phyloP scores from a whole-genome alignment of 2,113 vertebrate species.

The Isichthys henryi region DNA sequence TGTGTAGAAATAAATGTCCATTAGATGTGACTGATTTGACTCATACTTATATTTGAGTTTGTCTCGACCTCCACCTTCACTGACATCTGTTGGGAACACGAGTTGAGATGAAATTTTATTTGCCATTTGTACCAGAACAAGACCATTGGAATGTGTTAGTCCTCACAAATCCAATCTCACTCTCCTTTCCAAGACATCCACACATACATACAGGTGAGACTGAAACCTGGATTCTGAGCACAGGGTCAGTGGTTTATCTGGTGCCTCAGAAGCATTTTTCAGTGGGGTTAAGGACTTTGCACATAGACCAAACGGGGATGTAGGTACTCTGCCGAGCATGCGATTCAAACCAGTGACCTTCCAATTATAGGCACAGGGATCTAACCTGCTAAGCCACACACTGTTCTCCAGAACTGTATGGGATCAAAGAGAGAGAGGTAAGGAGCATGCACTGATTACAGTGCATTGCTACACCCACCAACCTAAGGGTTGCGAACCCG shows the following conservation, averaged over 20 bases:
- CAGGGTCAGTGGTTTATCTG: neutral
- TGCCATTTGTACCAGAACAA: neutral
- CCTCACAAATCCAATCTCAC: neutral
- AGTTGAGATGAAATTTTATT: neutral
- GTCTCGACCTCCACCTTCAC: neutral
- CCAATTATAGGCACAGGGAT: neutral
- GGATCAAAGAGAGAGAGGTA: neutral
- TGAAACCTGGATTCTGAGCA: neutral
- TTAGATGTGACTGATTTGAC: neutral
- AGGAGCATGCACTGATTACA: no score
- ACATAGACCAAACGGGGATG: neutral
- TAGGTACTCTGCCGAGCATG: neutral
- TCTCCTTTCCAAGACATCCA: neutral
- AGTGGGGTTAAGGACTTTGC: neutral
- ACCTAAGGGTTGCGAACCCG: no score
- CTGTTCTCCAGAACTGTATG: neutral
- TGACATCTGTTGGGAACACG: neutral
- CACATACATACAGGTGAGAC: neutral
- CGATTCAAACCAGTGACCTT: neutral
- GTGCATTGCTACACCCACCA: no score
- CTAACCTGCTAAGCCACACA: neutral
- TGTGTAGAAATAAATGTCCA: neutral
- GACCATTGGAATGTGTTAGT: neutral
- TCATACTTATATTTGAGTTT: neutral
- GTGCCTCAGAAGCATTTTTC: neutral